These are phyloP conservation scores for Micoletzkya japonica DNA, from an alignment of 2,888 invertebrate genomes.

Conservation along the genomic window DNA sequence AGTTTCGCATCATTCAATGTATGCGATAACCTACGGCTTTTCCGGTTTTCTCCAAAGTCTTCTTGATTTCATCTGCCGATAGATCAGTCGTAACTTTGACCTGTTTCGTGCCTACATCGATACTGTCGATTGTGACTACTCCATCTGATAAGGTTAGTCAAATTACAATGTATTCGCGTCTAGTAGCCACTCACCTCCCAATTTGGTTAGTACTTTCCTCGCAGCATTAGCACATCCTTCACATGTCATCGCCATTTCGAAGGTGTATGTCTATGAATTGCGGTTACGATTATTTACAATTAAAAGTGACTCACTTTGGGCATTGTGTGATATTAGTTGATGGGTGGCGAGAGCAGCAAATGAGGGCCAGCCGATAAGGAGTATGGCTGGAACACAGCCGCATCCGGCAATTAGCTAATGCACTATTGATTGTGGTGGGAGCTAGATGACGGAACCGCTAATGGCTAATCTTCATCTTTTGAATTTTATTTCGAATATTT, in stretches of 20 bases:
- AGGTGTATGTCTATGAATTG: conserved; percentile 74
- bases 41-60: conserved; percentile 66
- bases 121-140: conserved; percentile 62
- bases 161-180: not conserved
- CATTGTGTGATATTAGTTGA: conserved; percentile 24
- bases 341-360: no score
- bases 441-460: no score
- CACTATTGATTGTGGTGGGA: no score
- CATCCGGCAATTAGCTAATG: no score
- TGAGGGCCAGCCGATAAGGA: no score
- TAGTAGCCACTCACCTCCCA: conserved; percentile 68
- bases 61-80: conserved; percentile 62
- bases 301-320: no score
- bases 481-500: no score
- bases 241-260: conserved; percentile 89
- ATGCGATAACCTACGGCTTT: conserved; percentile 58
- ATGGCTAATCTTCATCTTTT: no score
- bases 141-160: conserved; percentile 39
- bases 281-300: no score
- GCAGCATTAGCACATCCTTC: conserved; percentile 88
- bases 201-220: conserved; percentile 80
- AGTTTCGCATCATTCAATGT: not conserved
- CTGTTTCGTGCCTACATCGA: conserved; percentile 63
- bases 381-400: no score
- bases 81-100: conserved; percentile 65